Conservation (phyloP, 1,140 invertebrate species). For the Cotesia glomerata region DNA sequence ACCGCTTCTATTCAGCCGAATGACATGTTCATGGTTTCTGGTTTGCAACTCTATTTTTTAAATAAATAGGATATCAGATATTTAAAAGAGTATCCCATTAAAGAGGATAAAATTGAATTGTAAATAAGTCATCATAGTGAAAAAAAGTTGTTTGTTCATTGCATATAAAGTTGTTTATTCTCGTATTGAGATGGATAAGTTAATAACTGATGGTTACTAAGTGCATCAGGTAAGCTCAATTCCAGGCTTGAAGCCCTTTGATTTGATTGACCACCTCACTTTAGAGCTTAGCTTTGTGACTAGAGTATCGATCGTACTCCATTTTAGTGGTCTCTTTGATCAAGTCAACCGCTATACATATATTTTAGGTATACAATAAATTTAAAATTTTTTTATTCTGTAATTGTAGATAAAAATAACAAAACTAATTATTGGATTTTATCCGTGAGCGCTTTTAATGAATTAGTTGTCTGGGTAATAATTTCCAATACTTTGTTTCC, state of each 20-base stretch:
- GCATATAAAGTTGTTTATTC: neutral
- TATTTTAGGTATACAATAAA: neutral
- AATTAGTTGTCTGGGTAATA: too few species aligned
- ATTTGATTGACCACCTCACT: slow-evolving; percentile 6
- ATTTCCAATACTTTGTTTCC: too few species aligned
- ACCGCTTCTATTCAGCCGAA: neutral
- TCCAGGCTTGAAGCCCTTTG: neutral
- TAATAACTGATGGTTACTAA: neutral
- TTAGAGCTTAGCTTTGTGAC: neutral
- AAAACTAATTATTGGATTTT: too few species aligned
- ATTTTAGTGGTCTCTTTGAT: slow-evolving; percentile 8
- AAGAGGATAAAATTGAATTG: too few species aligned
- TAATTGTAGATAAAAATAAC: too few species aligned
- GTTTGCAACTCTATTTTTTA: neutral
- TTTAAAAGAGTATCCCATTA: too few species aligned
- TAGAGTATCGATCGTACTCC: neutral
- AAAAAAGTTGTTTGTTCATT: too few species aligned
- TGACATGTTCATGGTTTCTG: neutral
- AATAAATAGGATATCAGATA: neutral
- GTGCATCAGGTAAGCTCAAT: neutral
- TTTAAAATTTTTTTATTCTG: too few species aligned
- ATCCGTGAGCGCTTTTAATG: too few species aligned
- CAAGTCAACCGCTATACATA: neutral
- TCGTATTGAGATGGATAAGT: neutral
- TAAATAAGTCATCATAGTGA: too few species aligned